Percentiles rank a stretch among this genome's conserved stretches.
phyloP scores from a whole-genome alignment of 2,888 invertebrate genomes.

The Teleiodes luculella region DNA sequence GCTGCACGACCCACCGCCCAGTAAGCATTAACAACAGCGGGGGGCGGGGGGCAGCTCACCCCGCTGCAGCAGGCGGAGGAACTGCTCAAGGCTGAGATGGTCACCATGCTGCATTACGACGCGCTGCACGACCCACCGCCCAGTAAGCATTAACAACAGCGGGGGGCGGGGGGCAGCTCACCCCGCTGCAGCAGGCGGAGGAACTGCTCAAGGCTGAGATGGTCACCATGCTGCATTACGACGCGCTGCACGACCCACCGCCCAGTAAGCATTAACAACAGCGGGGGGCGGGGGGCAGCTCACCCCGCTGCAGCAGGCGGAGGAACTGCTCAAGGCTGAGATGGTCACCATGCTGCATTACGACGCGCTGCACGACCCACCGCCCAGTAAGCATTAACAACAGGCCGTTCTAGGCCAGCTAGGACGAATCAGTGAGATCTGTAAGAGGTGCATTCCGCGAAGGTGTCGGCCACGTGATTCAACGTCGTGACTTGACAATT shows the following conservation, averaged over 20 bases:
- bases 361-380: no score
- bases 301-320: constrained; percentile 94
- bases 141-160: constrained; percentile 37
- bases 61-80: constrained; percentile 97
- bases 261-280: constrained; percentile 37
- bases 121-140: constrained; percentile 85
- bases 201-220: constrained; percentile 97
- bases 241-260: no score
- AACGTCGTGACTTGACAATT: no score
- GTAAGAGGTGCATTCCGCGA: no score
- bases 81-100: constrained; percentile 96
- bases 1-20: constrained; percentile 83
- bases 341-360: no score
- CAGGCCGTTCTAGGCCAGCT: background rate
- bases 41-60: constrained; percentile 87
- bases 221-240: no score
- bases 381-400: constrained; percentile 37
- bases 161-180: constrained; percentile 86
- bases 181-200: constrained; percentile 95
- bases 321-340: constrained; percentile 96
- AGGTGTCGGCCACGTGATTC: no score
- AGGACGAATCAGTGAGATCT: no score
- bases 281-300: constrained; percentile 84
- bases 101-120: constrained; percentile 96
- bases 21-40: constrained; percentile 63